Conservation (phyloP, 2,797 vertebrate genomes). For the Manis crassicaudata region DNA sequence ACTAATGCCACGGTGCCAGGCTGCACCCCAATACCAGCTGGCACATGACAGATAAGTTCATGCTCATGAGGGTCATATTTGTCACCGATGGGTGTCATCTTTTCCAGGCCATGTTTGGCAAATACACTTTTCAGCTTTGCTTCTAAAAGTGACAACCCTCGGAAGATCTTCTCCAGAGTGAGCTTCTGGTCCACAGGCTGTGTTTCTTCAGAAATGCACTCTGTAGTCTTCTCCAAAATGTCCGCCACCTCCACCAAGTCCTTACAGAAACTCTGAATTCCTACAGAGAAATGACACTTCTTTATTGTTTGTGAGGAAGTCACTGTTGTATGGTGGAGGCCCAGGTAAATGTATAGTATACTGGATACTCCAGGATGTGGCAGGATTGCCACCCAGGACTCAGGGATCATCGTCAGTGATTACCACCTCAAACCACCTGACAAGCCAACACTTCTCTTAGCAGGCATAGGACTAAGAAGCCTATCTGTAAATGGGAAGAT, state of each 20-base stretch:
- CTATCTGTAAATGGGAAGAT: background rate
- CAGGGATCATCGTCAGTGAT: background rate
- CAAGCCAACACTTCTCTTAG: background rate
- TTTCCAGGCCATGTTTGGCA: slow-evolving; percentile 91
- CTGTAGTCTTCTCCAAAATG: slow-evolving; percentile 88
- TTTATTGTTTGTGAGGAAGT: slow-evolving; percentile 26
- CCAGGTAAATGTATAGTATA: background rate
- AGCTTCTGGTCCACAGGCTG: slow-evolving; percentile 80
- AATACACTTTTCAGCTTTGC: slow-evolving; percentile 90
- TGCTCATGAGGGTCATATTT: slow-evolving; percentile 91
- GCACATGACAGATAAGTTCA: slow-evolving; percentile 90
- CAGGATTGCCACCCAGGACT: background rate
- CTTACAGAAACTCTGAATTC: slow-evolving; percentile 93
- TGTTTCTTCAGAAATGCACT: slow-evolving; percentile 74
- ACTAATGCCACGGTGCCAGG: slow-evolving; percentile 89
- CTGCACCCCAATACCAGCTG: slow-evolving; percentile 85
- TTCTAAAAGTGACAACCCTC: slow-evolving; percentile 87
- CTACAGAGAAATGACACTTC: slow-evolving; percentile 76
- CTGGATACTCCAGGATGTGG: background rate
- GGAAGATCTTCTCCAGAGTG: slow-evolving; percentile 84
- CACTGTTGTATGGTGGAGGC: background rate
- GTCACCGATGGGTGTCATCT: slow-evolving; percentile 90
- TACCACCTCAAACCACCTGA: background rate
- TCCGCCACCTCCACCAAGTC: slow-evolving; percentile 93
- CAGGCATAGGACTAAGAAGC: background rate